phyloP scores from a whole-genome alignment of 2,113 vertebrate genomes.

The Mugil cephalus region DNA sequence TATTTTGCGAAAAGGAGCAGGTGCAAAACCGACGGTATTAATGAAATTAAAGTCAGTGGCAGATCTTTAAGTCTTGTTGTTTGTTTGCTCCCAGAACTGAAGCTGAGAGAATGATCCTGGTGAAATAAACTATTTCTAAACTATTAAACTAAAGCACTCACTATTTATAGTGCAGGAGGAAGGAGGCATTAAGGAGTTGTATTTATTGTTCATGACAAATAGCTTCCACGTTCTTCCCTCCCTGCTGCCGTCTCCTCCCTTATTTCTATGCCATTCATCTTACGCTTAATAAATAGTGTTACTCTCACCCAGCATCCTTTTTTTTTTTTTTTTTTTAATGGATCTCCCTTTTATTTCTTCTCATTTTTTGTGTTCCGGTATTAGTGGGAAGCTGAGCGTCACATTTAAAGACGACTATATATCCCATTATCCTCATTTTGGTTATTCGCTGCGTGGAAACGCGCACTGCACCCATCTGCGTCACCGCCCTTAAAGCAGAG shows the following conservation, averaged over 20 bases:
- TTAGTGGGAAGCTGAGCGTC: constrained; percentile 18
- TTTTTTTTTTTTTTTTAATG: background rate
- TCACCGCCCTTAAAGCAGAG: constrained; percentile 49
- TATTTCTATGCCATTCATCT: constrained; percentile 8
- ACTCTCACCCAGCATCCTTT: background rate
- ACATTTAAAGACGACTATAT: constrained; percentile 16
- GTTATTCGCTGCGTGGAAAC: constrained; percentile 23
- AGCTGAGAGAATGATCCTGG: background rate
- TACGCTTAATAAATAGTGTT: constrained; percentile 35
- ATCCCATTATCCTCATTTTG: constrained; percentile 24
- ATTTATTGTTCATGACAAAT: constrained; percentile 11
- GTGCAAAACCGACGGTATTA: too few species aligned
- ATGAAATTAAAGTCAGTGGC: too few species aligned
- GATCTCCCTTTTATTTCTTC: constrained; percentile 17
- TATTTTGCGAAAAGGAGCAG: too few species aligned
- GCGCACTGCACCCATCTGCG: constrained; percentile 39
- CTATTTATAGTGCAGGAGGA: background rate
- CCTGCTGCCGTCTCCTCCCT: background rate
- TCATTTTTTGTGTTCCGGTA: background rate
- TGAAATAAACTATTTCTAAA: background rate
- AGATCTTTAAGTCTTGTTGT: too few species aligned
- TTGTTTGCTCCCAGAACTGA: too few species aligned
- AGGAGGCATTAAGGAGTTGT: too few species aligned
- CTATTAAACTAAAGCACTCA: background rate
- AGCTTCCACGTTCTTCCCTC: background rate